Percentiles rank a stretch among this genome's conserved stretches.
Conservation (phyloP, 2,888 invertebrate genomes). For the Halictus quadricinctus region DNA sequence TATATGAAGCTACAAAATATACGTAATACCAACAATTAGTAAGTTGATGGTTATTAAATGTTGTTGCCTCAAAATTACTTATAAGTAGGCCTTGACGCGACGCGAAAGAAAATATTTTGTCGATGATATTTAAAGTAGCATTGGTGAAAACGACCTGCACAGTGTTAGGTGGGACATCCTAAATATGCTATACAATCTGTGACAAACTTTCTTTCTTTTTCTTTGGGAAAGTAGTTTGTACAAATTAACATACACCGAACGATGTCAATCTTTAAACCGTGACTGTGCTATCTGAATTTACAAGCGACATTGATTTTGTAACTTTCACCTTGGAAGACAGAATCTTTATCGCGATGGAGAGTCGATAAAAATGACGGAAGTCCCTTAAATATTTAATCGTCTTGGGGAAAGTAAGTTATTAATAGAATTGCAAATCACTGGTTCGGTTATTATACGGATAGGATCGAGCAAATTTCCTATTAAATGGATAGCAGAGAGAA, state of each 20-base stretch:
- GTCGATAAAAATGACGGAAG: background rate
- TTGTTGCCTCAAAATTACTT: background rate
- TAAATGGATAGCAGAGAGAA: constrained; percentile 8
- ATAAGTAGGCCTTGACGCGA: background rate
- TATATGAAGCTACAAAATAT: background rate
- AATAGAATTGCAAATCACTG: background rate
- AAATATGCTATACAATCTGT: constrained; percentile 26
- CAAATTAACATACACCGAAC: constrained; percentile 61
- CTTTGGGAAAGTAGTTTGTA: constrained; percentile 68
- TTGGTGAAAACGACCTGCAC: background rate
- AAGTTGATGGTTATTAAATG: background rate
- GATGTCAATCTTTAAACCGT: constrained; percentile 76
- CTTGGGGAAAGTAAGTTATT: background rate
- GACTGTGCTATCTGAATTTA: constrained; percentile 60
- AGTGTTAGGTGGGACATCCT: constrained; percentile 12
- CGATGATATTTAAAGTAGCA: background rate
- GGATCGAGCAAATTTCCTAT: background rate
- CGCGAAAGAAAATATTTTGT: constrained; percentile 3
- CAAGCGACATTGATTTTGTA: constrained; percentile 59
- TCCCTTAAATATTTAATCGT: background rate
- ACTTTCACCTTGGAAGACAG: constrained; percentile 68
- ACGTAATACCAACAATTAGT: background rate
- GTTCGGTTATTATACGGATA: background rate
- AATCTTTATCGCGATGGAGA: constrained; percentile 4
- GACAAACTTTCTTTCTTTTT: constrained; percentile 73